Evolutionary conservation across 2,113 vertebrate genomes (phyloP).

Genomic region (Dasypus novemcinctus): DNA sequence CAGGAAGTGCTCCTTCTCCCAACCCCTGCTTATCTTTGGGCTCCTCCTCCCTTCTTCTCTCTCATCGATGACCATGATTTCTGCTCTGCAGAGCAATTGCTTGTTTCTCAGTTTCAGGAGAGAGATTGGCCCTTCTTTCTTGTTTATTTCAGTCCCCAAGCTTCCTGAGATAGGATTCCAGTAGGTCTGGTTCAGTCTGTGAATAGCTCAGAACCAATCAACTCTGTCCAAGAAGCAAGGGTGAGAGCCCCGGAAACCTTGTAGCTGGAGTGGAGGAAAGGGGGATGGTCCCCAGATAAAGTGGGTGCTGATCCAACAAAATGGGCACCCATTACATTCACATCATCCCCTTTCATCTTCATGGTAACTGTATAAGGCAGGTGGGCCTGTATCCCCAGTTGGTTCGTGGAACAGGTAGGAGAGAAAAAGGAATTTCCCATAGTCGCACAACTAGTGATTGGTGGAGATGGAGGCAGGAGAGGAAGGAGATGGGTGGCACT

Average conservation of each 20-base stretch:
- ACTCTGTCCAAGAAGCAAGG: too few species aligned
- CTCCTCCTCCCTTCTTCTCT: not conserved
- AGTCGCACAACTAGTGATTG: not conserved
- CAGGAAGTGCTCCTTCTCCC: not conserved
- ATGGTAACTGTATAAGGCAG: not conserved
- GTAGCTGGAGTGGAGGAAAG: not conserved
- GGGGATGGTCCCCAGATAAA: not conserved
- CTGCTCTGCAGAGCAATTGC: not conserved
- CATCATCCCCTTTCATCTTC: not conserved
- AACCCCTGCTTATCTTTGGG: not conserved
- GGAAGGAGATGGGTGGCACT: not conserved
- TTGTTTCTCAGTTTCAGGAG: conserved; percentile 1
- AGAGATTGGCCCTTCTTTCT: not conserved
- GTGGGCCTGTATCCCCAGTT: not conserved
- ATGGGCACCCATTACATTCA: not conserved
- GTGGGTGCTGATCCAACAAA: too few species aligned
- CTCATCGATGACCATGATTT: not conserved
- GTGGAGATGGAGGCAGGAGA: not conserved
- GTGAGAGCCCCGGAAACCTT: not conserved
- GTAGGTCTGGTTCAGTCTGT: not conserved
- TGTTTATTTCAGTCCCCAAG: not conserved
- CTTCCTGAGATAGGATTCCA: not conserved
- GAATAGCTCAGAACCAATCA: not conserved
- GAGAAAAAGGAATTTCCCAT: not conserved
- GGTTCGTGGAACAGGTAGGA: not conserved